phyloP scores from a whole-genome alignment of 2,797 vertebrate genomes.

The Moxostoma hubbsi region DNA sequence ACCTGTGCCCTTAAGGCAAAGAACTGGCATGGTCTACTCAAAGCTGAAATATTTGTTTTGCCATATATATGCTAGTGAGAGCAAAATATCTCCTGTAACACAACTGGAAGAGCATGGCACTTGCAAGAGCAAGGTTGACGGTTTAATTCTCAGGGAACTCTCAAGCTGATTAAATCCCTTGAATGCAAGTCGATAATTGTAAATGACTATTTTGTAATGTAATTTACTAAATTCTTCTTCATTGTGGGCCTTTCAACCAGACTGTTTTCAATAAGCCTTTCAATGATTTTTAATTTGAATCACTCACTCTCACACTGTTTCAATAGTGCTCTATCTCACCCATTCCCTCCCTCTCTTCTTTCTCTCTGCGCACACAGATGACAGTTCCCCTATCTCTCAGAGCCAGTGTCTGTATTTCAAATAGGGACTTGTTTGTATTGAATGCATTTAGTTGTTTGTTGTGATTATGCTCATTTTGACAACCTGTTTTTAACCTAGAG shows the following conservation, averaged over 20 bases:
- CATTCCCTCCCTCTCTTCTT: conserved; percentile 46
- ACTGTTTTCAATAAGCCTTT: conserved; percentile 63
- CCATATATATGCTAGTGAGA: background rate
- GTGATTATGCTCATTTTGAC: conserved; percentile 26
- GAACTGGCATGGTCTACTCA: background rate
- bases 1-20: conserved; percentile 37
- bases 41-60: conserved; percentile 9
- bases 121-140: too few relatives aligned
- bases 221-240: background rate
- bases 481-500: conserved; percentile 16
- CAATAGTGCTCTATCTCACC: conserved; percentile 40
- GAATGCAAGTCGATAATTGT: too few relatives aligned
- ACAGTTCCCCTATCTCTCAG: conserved; percentile 82
- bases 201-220: background rate
- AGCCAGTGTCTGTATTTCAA: conserved; percentile 81
- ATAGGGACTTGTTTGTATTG: conserved; percentile 74
- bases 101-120: too few relatives aligned
- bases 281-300: conserved; percentile 58
- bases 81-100: background rate
- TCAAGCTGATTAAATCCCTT: too few relatives aligned
- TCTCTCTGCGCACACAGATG: conserved; percentile 61
- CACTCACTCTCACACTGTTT: conserved; percentile 55
- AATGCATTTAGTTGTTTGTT: conserved; percentile 55
- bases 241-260: conserved; percentile 29
- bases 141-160: too few relatives aligned